Percentiles rank a stretch among this genome's conserved stretches.
These are phyloP conservation scores for Hycleus cichorii DNA, from an alignment of 1,140 invertebrate genomes.

Conservation along the genomic window DNA sequence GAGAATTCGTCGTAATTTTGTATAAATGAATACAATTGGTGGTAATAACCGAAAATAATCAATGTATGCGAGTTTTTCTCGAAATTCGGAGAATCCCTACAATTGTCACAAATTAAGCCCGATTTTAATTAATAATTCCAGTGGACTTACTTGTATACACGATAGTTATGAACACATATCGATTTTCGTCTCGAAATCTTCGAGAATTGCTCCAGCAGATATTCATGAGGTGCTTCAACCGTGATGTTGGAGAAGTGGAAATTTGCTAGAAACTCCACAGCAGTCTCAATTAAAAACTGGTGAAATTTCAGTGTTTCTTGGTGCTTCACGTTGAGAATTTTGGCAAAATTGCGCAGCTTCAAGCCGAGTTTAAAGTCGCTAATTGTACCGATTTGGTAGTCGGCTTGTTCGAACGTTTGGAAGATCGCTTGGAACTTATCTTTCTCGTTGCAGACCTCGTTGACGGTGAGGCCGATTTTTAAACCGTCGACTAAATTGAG, in stretches of 20 bases:
- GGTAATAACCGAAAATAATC: not conserved
- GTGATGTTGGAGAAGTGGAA: conserved; percentile 32
- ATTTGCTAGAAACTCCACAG: conserved; percentile 23
- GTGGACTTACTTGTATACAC: conserved; percentile 19
- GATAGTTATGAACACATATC: conserved; percentile 31
- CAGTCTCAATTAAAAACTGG: conserved; percentile 20
- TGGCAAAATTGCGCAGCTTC: conserved; percentile 24
- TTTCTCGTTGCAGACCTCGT: conserved; percentile 23
- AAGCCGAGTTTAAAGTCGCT: conserved; percentile 7
- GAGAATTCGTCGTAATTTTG: not conserved
- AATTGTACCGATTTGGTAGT: conserved; percentile 25
- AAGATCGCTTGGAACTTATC: conserved; percentile 31
- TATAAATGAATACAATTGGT: not conserved
- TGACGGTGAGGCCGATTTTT: conserved; percentile 24
- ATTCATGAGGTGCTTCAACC: conserved; percentile 25
- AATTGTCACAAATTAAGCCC: not conserved
- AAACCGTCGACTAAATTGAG: conserved; percentile 18
- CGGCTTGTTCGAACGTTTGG: conserved; percentile 23
- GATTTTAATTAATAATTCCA: not conserved
- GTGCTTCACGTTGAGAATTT: conserved; percentile 22
- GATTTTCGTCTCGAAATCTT: conserved; percentile 20
- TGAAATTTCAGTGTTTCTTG: conserved; percentile 1
- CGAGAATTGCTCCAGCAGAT: conserved; percentile 30
- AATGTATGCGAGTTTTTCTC: not conserved
- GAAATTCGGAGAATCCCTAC: not conserved